These are phyloP conservation scores for Yponomeuta sedellus DNA, from an alignment of 2,888 invertebrate species.

Conservation along the genomic window DNA sequence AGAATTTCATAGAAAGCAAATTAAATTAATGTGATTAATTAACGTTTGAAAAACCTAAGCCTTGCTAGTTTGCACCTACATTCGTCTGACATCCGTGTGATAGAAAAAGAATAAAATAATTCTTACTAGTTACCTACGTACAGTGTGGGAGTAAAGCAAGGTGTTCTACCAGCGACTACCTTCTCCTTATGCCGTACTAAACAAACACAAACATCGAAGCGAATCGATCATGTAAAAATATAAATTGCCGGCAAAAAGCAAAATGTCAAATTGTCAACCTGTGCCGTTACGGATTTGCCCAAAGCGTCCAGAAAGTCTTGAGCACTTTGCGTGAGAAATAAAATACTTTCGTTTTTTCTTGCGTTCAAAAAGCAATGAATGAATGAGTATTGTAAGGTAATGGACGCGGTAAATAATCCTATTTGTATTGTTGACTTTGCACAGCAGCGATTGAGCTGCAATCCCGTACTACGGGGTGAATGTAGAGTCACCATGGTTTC, in stretches of 20 bases:
- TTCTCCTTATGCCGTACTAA: constrained; percentile 37
- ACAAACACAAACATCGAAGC: constrained; percentile 62
- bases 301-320: constrained; percentile 4
- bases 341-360: constrained; percentile 40
- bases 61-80: too few relatives aligned
- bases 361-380: constrained; percentile 41
- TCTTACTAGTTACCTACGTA: too few relatives aligned
- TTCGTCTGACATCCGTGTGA: too few relatives aligned
- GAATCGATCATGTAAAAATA: constrained; percentile 55
- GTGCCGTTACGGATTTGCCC: constrained; percentile 39
- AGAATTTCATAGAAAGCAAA: too few relatives aligned
- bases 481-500: constrained; percentile 32
- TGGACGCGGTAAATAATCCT: constrained; percentile 63
- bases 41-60: too few relatives aligned
- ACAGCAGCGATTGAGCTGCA: constrained; percentile 8
- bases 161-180: constrained; percentile 36
- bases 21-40: too few relatives aligned
- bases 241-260: not conserved
- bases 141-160: constrained; percentile 54
- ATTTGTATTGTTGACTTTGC: constrained; percentile 55
- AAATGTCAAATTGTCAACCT: constrained; percentile 37
- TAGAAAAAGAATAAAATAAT: too few relatives aligned
- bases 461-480: constrained; percentile 30
- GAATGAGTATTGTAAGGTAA: constrained; percentile 62
- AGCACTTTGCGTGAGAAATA: constrained; percentile 23